Evolutionary conservation across 2,797 vertebrate species (phyloP).

Genomic region (Galagoides demidoff): DNA sequence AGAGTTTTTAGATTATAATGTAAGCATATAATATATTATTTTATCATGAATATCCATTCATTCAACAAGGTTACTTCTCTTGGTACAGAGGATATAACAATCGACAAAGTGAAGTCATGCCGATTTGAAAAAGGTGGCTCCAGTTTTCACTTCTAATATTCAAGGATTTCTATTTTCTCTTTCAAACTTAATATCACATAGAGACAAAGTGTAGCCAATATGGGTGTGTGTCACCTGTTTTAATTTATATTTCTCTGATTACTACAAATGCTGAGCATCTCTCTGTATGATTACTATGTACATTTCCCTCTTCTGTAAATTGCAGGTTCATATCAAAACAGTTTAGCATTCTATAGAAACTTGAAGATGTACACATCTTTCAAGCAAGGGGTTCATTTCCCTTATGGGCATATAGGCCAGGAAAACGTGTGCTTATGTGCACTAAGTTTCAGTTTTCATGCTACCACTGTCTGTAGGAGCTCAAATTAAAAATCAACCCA

Average conservation of each 20-base stretch:
- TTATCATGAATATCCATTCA: background rate
- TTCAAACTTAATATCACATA: background rate
- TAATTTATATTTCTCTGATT: background rate
- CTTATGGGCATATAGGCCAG: background rate
- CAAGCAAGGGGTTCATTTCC: background rate
- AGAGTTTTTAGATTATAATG: background rate
- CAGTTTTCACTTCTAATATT: background rate
- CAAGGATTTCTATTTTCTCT: background rate
- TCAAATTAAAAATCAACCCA: background rate
- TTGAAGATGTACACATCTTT: background rate
- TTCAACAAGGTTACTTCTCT: background rate
- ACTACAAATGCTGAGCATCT: background rate
- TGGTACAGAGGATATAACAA: background rate
- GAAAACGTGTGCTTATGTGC: background rate
- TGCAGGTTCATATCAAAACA: background rate
- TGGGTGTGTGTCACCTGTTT: background rate
- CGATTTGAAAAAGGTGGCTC: background rate
- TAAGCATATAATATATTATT: background rate
- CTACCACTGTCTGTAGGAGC: background rate
- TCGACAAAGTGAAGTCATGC: background rate
- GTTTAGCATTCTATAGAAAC: background rate
- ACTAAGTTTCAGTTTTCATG: background rate
- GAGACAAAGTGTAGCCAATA: background rate
- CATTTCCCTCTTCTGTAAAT: background rate
- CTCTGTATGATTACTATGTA: background rate